A percentile compares a stretch with the other conserved stretches of the same genome.
Conservation (phyloP, 2,888 invertebrate species). For the Eupithecia tripunctaria region DNA sequence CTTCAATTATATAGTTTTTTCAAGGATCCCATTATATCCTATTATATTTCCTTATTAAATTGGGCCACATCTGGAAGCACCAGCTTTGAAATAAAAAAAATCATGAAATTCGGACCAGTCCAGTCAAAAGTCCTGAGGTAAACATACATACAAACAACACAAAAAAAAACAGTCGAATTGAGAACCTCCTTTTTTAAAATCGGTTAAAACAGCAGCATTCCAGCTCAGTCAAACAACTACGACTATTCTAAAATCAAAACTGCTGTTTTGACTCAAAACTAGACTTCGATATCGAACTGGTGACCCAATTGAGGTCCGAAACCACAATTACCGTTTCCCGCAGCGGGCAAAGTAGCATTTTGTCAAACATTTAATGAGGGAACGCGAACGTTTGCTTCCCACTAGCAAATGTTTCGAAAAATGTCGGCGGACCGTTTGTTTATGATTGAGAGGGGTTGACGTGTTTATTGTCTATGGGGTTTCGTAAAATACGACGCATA, state of each 20-base stretch:
- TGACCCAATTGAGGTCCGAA: conserved; percentile 38
- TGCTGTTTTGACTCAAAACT: conserved; percentile 25
- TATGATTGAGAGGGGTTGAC: neutral
- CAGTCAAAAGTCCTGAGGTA: too few species aligned
- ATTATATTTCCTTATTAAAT: too few species aligned
- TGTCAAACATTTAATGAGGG: conserved; percentile 37
- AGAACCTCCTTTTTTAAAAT: too few species aligned
- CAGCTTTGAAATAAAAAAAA: too few species aligned
- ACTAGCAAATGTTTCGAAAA: conserved; percentile 31
- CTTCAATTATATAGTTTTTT: too few species aligned
- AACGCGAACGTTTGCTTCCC: too few species aligned
- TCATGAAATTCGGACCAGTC: too few species aligned
- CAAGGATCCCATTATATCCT: too few species aligned
- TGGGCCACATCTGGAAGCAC: too few species aligned
- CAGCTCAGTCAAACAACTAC: neutral
- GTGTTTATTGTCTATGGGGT: neutral
- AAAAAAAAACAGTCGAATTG: too few species aligned
- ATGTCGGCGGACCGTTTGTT: conserved; percentile 9
- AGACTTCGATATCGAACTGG: conserved; percentile 33
- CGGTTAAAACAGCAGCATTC: neutral
- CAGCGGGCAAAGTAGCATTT: conserved; percentile 26
- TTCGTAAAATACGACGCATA: neutral
- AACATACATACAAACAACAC: too few species aligned
- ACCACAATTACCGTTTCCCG: conserved; percentile 39
- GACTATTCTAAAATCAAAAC: conserved; percentile 26